Percentiles rank a stretch among this genome's conserved stretches.
Evolutionary conservation across 2,888 invertebrate species (phyloP).

Genomic region (Epinotia ramella): DNA sequence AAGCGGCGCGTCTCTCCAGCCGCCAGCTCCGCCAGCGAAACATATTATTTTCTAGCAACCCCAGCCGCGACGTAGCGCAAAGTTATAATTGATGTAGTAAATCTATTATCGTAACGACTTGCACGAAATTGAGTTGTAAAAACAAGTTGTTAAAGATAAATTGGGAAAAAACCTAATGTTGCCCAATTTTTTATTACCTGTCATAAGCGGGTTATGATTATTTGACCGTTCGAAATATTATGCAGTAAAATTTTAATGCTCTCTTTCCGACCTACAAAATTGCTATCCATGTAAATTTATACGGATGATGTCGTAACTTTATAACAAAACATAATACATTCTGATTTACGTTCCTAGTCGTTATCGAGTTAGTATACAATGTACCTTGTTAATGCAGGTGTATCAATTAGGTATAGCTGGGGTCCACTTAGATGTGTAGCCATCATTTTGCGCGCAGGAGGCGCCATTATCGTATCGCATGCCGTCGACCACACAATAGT

Average conservation of each 20-base stretch:
- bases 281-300: constrained; percentile 45
- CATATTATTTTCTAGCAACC: constrained; percentile 58
- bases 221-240: constrained; percentile 72
- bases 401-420: constrained; percentile 7
- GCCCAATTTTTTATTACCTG: constrained; percentile 74
- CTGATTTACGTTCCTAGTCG: constrained; percentile 23
- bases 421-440: constrained; percentile 22
- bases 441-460: constrained; percentile 25
- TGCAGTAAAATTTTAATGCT: constrained; percentile 76
- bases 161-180: constrained; percentile 77
- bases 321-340: constrained; percentile 18
- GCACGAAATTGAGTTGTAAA: constrained; percentile 77
- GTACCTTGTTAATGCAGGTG: background rate
- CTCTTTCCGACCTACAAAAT: constrained; percentile 56
- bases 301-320: constrained; percentile 36
- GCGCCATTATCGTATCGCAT: constrained; percentile 38
- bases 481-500: constrained; percentile 41
- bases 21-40: constrained; percentile 49
- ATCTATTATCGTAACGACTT: constrained; percentile 73
- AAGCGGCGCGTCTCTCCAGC: constrained; percentile 36
- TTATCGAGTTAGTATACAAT: constrained; percentile 8
- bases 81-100: constrained; percentile 76
- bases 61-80: constrained; percentile 54
- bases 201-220: constrained; percentile 80
- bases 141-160: constrained; percentile 80